Evolutionary conservation across 2,113 vertebrate species (phyloP).

Genomic region (Phasianus colchicus): DNA sequence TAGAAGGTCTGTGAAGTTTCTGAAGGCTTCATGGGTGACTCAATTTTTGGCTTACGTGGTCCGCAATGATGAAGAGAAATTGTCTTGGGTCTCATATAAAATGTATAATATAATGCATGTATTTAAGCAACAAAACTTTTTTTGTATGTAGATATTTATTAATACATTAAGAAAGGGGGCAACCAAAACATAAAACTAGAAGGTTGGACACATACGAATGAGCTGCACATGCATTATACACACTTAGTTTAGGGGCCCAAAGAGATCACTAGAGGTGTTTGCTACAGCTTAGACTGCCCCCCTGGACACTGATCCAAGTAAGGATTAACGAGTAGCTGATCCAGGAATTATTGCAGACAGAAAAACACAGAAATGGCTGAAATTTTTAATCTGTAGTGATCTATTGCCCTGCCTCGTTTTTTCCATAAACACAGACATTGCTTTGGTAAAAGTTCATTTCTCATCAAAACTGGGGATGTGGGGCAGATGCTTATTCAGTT

Average conservation of each 20-base stretch:
- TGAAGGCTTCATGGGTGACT: not conserved
- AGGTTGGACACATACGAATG: no score
- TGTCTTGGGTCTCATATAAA: not conserved
- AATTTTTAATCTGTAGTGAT: not conserved
- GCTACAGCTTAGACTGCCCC: not conserved
- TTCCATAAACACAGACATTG: not conserved
- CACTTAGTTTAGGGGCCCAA: not conserved
- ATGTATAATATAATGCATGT: no score
- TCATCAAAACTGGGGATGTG: not conserved
- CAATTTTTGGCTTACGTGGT: no score
- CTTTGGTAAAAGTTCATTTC: not conserved
- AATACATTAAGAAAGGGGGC: not conserved
- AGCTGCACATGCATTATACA: accelerated
- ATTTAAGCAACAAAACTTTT: no score
- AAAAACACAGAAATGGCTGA: not conserved
- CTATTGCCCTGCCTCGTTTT: not conserved
- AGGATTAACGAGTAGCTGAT: not conserved
- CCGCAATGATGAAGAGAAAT: no score
- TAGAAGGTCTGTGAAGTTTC: not conserved
- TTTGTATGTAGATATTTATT: not conserved
- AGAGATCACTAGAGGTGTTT: not conserved
- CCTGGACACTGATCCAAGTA: not conserved
- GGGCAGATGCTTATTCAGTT: not conserved
- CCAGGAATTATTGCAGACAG: not conserved
- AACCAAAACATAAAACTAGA: not conserved